Conservation (phyloP, 2,888 invertebrate species). For the Megaustenia siamemsis region DNA sequence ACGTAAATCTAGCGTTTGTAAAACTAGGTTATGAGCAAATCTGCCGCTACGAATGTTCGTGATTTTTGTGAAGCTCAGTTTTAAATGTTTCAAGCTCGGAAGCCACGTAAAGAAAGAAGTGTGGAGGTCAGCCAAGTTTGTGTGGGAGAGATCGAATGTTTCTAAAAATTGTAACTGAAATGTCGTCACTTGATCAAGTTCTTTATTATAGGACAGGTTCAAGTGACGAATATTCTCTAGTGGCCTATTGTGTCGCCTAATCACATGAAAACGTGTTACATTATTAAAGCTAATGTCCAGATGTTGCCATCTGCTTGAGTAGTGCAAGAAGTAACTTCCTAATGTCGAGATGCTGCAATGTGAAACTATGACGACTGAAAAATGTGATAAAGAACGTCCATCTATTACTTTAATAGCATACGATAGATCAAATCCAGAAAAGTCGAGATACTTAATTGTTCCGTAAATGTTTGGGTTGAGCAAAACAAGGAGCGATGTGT, state of each 20-base stretch:
- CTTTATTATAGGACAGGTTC: too few species aligned
- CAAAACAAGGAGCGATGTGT: too few species aligned
- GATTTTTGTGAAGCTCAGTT: background rate
- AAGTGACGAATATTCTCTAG: background rate
- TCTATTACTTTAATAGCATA: background rate
- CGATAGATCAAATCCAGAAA: conserved; percentile 16
- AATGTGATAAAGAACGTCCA: background rate
- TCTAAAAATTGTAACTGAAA: too few species aligned
- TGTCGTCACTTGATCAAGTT: too few species aligned
- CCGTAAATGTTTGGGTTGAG: conserved; percentile 22
- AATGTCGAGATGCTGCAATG: too few species aligned
- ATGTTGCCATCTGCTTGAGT: too few species aligned
- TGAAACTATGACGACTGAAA: background rate
- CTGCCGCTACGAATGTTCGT: background rate
- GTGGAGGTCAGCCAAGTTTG: background rate
- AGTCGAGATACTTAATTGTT: background rate
- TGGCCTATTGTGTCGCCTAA: background rate
- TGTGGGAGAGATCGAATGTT: too few species aligned
- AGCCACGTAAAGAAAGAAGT: background rate
- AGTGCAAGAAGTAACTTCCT: too few species aligned
- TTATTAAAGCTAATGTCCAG: background rate
- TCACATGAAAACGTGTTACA: background rate
- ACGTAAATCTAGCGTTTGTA: conserved; percentile 10
- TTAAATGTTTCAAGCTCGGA: background rate
- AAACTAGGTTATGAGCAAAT: background rate